phyloP scores from a whole-genome alignment of 2,113 vertebrate species.

The Lipotes vexillifer region DNA sequence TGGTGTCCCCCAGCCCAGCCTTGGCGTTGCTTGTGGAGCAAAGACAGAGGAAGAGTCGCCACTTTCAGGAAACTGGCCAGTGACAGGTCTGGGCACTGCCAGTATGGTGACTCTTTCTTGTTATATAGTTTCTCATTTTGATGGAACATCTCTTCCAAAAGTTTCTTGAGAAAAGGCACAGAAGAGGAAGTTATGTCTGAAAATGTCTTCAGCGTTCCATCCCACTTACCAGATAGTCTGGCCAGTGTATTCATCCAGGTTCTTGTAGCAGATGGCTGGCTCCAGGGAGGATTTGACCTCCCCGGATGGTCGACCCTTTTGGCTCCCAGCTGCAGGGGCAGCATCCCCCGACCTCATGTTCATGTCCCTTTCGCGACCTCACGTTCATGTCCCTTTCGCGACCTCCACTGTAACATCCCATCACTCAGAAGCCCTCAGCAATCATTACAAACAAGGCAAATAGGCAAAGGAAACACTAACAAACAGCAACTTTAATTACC shows the following conservation, averaged over 20 bases:
- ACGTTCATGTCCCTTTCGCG: neutral
- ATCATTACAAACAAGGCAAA: neutral
- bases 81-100: neutral
- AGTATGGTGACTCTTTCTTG: too few species aligned
- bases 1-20: neutral
- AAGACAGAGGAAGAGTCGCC: neutral
- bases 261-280: neutral
- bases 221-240: rapidly evolving
- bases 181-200: neutral
- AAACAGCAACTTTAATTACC: neutral
- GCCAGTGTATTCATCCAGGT: too few species aligned
- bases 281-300: neutral
- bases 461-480: neutral
- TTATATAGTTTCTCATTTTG: neutral
- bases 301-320: neutral
- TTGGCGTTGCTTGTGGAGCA: neutral
- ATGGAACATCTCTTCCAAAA: neutral
- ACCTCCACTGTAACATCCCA: neutral
- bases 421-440: neutral
- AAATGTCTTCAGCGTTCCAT: rapidly evolving
- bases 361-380: neutral
- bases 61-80: neutral
- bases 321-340: neutral
- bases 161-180: neutral
- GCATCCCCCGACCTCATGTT: neutral